Base-by-base conservation (phyloP, 2,113 vertebrate genomes). In the Paradoxurus hermaphroditus region DNA sequence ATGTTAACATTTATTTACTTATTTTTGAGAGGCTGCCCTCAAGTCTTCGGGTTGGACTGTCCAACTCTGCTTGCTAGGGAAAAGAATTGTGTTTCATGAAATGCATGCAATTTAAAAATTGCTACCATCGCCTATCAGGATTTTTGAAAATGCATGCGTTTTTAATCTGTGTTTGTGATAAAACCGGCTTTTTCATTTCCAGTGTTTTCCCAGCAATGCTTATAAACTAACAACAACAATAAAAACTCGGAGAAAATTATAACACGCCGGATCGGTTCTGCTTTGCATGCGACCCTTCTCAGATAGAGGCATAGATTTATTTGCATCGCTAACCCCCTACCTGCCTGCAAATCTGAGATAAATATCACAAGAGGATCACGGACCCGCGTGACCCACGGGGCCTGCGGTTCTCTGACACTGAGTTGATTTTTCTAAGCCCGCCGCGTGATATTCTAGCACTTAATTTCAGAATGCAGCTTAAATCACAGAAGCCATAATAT, bases 391-490 rank as follows among this genome's bases (percentile, higher is more conserved):
- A 99, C 99, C 99, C 99, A 99, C 98, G 95, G 99, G 98, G 99
- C 98, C 99, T 99, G 98, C 98, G 98, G 99, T 99, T 99, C 98
- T 97, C 98, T 99, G 99, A 99, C 99, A 99, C 97, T 97, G 98
- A 99, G 99, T 99, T 99, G 99, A 99, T 99, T 99, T 99, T 99
- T 99, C 99, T 99, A 99, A 99, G 99, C 99, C 99, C 98, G 98
- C 98, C 99, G 99, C 98, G 98, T 99, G 99, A 99, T 99, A 99
- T 99, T 99, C 99, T 98, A 99, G 99, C 99, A 99, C 99, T 99
- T 99, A 99, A 99, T 99, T 99, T 99, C 99, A 99, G 99, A 99
- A 99, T 99, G 99, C 99, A 99, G 99, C 98, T 99, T 99, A 99
- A 99, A 99, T 99, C 99, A 99, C 99, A 99, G 99, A 99, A 99